Evolutionary conservation across 2,113 vertebrate genomes (phyloP).

Genomic region (Acinonyx jubatus): DNA sequence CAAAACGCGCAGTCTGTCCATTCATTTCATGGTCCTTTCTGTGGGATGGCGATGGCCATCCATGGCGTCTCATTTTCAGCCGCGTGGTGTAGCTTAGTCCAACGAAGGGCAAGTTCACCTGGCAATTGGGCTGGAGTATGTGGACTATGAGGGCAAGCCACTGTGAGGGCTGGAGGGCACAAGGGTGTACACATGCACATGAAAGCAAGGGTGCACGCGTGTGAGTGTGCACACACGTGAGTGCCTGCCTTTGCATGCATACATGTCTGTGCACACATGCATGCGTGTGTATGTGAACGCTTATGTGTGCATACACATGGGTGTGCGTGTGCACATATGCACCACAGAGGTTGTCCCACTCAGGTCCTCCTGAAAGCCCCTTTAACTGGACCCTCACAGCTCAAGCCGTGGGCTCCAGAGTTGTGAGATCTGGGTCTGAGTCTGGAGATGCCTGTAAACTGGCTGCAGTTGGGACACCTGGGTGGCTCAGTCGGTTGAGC

Average conservation of each 20-base stretch:
- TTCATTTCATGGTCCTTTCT: not conserved
- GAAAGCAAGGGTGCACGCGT: not conserved
- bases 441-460: not conserved
- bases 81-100: no score
- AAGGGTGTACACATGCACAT: no score
- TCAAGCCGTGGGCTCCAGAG: not conserved
- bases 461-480: no score
- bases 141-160: not conserved
- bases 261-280: not conserved
- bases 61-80: not conserved
- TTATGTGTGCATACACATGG: not conserved
- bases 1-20: not conserved
- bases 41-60: not conserved
- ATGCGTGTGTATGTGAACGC: rapidly evolving
- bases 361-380: not conserved
- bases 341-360: not conserved
- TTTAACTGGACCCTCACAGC: not conserved
- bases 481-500: no score
- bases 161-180: not conserved
- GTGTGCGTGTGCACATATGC: not conserved
- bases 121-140: not conserved
- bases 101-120: not conserved
- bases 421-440: not conserved
- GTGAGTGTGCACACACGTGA: no score
- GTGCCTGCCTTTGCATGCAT: no score